Percentiles rank a stretch among this genome's conserved stretches.
Evolutionary conservation across 2,888 invertebrate genomes (phyloP).

Genomic region (Dilophus febrilis): DNA sequence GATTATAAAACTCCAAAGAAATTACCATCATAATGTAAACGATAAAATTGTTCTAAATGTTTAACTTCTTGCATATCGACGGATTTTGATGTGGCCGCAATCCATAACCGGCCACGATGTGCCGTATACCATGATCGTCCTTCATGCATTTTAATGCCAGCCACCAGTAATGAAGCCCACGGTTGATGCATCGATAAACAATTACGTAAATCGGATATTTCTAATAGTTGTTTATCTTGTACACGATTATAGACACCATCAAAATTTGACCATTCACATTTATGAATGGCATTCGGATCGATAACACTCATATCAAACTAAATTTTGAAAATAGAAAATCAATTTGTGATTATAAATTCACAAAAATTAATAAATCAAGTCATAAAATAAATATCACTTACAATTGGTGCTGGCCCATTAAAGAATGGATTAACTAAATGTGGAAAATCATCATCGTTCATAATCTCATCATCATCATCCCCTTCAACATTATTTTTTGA

Average conservation of each 20-base stretch:
- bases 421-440: constrained; percentile 13
- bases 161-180: constrained; percentile 78
- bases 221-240: constrained; percentile 61
- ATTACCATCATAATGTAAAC: constrained; percentile 47
- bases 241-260: constrained; percentile 33
- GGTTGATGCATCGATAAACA: constrained; percentile 95
- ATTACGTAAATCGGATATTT: constrained; percentile 70
- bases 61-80: constrained; percentile 51
- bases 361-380: no score
- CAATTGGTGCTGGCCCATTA: constrained; percentile 14
- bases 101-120: constrained; percentile 88
- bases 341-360: not conserved
- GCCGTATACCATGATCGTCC: constrained; percentile 86
- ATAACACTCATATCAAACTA: constrained; percentile 5
- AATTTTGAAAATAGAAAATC: no score
- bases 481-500: not conserved
- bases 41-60: constrained; percentile 53
- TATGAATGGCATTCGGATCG: no score
- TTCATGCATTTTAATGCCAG: constrained; percentile 93
- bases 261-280: constrained; percentile 4
- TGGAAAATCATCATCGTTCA: constrained; percentile 7
- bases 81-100: constrained; percentile 68
- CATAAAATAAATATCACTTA: constrained; percentile 9
- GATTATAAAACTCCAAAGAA: no score
- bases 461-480: not conserved